phyloP scores from a whole-genome alignment of 2,113 vertebrate genomes.

The Oostethus manadensis region DNA sequence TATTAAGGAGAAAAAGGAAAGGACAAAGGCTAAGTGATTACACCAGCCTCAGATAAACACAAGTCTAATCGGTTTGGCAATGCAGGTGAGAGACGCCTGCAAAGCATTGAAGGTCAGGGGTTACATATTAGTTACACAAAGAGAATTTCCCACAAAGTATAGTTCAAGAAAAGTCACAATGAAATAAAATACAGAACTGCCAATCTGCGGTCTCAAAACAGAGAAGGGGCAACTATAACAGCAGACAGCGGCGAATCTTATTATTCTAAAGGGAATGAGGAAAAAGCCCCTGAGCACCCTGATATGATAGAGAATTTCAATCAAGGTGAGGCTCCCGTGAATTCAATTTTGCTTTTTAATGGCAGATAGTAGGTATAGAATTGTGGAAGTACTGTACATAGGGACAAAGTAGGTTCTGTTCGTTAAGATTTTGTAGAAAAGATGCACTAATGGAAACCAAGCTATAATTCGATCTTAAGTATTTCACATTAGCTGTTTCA shows the following conservation, averaged over 20 bases:
- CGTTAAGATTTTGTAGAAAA: constrained; percentile 37
- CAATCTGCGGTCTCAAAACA: too few relatives aligned
- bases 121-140: too few relatives aligned
- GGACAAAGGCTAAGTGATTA: constrained; percentile 16
- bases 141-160: too few relatives aligned
- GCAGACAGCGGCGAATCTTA: constrained; percentile 38
- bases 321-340: constrained; percentile 44
- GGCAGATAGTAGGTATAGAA: constrained; percentile 17
- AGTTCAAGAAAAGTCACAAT: too few relatives aligned
- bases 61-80: too few relatives aligned
- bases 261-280: constrained; percentile 52
- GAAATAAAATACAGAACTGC: too few relatives aligned
- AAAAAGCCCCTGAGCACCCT: constrained; percentile 50
- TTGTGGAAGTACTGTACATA: constrained; percentile 7
- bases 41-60: constrained; percentile 23
- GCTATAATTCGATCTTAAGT: constrained; percentile 9
- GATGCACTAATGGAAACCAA: constrained; percentile 48
- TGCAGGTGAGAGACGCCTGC: too few relatives aligned
- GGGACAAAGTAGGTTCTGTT: constrained; percentile 25
- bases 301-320: constrained; percentile 56
- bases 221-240: too few relatives aligned
- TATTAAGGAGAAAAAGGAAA: constrained; percentile 5
- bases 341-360: constrained; percentile 32
- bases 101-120: too few relatives aligned
- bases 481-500: constrained; percentile 43